A percentile compares a stretch with the other conserved stretches of the same genome.
These are phyloP conservation scores for Alectoris magna DNA, from an alignment of 2,797 vertebrate genomes.

Conservation along the genomic window DNA sequence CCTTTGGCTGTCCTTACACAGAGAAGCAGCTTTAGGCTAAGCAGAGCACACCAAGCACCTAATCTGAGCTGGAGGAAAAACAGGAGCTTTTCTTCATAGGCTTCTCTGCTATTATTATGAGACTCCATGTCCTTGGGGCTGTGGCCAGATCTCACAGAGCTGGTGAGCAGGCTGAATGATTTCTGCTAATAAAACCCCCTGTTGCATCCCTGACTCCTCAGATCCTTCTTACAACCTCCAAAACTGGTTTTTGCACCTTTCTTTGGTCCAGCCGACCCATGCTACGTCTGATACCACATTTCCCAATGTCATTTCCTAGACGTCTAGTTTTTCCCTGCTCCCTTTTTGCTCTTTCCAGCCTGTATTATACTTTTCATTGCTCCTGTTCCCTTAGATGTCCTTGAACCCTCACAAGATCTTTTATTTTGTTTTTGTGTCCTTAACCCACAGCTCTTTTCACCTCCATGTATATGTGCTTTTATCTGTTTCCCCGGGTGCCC, in stretches of 20 bases:
- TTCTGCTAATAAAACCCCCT: conserved; percentile 34
- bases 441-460: neutral
- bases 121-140: neutral
- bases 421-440: neutral
- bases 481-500: neutral
- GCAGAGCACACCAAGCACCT: neutral
- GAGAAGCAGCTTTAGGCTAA: neutral
- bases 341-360: neutral
- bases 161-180: neutral
- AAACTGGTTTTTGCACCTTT: neutral
- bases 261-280: neutral
- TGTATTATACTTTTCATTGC: neutral
- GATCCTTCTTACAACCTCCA: neutral
- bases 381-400: neutral
- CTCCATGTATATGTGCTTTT: rapidly evolving
- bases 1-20: neutral
- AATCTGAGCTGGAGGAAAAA: neutral
- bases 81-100: neutral
- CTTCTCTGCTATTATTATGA: neutral
- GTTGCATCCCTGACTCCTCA: neutral
- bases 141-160: neutral
- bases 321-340: neutral
- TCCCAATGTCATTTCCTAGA: neutral
- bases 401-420: neutral
- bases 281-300: neutral